Evolutionary conservation across 2,888 invertebrate genomes (phyloP).

Genomic region (Megamerina dolium): DNA sequence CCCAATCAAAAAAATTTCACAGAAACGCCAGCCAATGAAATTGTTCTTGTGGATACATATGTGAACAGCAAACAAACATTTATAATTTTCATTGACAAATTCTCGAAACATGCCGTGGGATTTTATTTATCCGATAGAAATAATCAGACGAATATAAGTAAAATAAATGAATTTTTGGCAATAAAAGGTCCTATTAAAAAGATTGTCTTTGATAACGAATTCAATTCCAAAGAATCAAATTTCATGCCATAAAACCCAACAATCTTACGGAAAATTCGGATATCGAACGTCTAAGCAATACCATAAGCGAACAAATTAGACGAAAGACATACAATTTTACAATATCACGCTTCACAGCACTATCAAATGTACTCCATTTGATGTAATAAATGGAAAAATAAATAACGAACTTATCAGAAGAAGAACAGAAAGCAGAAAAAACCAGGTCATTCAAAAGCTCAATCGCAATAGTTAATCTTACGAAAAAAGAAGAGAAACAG

Average conservation of each 20-base stretch:
- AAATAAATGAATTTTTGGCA: conserved; percentile 11
- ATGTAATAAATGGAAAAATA: not conserved
- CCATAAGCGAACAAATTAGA: conserved; percentile 8
- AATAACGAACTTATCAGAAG: too few species aligned
- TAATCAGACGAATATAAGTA: conserved; percentile 1
- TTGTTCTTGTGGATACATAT: conserved; percentile 6
- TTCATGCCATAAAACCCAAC: conserved; percentile 9
- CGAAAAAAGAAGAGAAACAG: not conserved
- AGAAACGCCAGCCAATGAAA: conserved; percentile 14
- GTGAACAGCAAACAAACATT: conserved; percentile 12
- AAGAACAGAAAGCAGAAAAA: not conserved
- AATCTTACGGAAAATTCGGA: conserved; percentile 11
- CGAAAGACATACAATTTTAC: conserved; percentile 7
- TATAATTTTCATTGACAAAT: conserved; percentile 16
- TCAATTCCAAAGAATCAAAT: conserved; percentile 7
- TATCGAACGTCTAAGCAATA: conserved; percentile 5
- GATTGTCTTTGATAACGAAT: conserved; percentile 14
- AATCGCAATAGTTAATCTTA: conserved; percentile 5
- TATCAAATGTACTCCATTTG: conserved; percentile 3
- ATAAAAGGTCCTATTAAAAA: conserved; percentile 8
- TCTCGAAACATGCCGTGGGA: conserved; percentile 10
- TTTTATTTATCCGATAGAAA: conserved; percentile 10
- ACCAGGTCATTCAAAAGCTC: not conserved
- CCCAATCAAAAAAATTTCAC: conserved; percentile 13
- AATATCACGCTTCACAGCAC: conserved; percentile 3